Percentiles rank a stretch among this genome's conserved stretches.
phyloP scores from a whole-genome alignment of 2,888 invertebrate species.

The Campoletis raptor region DNA sequence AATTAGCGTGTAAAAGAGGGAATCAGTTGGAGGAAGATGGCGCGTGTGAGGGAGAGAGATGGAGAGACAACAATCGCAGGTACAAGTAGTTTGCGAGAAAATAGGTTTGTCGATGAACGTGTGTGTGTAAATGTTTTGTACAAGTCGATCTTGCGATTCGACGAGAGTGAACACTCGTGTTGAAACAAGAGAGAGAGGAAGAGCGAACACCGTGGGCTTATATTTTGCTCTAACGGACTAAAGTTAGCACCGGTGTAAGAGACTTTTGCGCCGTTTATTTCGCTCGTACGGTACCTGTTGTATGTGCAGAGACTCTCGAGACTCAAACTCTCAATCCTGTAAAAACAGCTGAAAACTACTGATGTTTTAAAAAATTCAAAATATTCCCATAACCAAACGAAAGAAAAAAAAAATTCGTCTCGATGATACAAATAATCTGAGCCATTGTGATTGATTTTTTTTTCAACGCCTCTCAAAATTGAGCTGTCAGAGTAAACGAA shows the following conservation, averaged over 20 bases:
- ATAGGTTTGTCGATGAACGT: slow-evolving; percentile 2
- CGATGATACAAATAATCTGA: slow-evolving; percentile 23
- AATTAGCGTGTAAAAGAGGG: slow-evolving; percentile 45
- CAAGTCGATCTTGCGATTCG: slow-evolving; percentile 9
- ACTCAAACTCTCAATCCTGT: neutral
- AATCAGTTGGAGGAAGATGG: neutral
- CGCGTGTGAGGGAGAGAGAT: slow-evolving; percentile 14
- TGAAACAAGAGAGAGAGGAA: slow-evolving; percentile 13
- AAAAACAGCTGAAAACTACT: neutral
- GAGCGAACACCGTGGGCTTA: slow-evolving; percentile 15
- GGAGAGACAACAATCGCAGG: slow-evolving; percentile 40
- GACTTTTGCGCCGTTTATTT: slow-evolving; percentile 62
- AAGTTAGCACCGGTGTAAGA: slow-evolving; percentile 65
- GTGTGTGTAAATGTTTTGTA: slow-evolving; percentile 18
- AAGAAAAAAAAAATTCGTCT: slow-evolving; percentile 13
- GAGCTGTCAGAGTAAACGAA: neutral
- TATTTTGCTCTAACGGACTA: slow-evolving; percentile 67
- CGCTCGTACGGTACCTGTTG: slow-evolving; percentile 68
- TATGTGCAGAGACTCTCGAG: slow-evolving; percentile 40
- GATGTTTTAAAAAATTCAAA: neutral
- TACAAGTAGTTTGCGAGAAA: slow-evolving; percentile 25
- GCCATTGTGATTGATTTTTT: slow-evolving; percentile 37
- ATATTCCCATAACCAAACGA: neutral
- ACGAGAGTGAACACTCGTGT: slow-evolving; percentile 3
- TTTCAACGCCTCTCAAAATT: neutral